Conservation (phyloP, 2,113 vertebrate genomes). For the Plestiodon gilberti region DNA sequence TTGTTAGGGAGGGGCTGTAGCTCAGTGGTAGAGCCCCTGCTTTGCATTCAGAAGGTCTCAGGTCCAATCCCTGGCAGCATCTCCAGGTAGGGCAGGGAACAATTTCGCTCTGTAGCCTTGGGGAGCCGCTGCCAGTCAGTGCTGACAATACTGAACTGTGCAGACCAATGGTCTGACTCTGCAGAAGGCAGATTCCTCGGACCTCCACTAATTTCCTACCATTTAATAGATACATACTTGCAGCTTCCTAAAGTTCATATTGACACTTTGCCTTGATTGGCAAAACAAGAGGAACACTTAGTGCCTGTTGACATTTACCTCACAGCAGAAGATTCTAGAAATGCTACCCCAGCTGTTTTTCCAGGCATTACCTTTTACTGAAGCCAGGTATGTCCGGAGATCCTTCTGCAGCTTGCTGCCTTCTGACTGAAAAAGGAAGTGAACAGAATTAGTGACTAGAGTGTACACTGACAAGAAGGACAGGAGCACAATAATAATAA, state of each 20-base stretch:
- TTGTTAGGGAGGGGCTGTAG: neutral
- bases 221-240: neutral
- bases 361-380: conserved; percentile 87
- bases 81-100: too few species aligned
- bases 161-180: too few species aligned
- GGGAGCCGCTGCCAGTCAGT: too few species aligned
- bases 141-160: too few species aligned
- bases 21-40: too few species aligned
- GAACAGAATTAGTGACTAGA: conserved; percentile 3
- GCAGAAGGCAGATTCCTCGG: neutral
- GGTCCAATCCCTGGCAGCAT: too few species aligned
- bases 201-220: neutral
- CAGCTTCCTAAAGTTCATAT: neutral
- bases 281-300: too few species aligned
- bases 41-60: too few species aligned
- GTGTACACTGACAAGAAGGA: too few species aligned
- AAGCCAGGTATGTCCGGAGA: conserved; percentile 91
- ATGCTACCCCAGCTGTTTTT: neutral
- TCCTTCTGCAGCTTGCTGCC: conserved; percentile 95
- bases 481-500: too few species aligned
- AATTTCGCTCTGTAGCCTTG: too few species aligned
- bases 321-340: neutral
- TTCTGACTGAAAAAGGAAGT: conserved; percentile 80
- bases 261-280: neutral
- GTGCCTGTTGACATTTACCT: neutral